Percentiles rank a stretch among this genome's conserved stretches.
These are phyloP conservation scores for Grantiella picta DNA, from an alignment of 2,113 vertebrate species.

Conservation along the genomic window DNA sequence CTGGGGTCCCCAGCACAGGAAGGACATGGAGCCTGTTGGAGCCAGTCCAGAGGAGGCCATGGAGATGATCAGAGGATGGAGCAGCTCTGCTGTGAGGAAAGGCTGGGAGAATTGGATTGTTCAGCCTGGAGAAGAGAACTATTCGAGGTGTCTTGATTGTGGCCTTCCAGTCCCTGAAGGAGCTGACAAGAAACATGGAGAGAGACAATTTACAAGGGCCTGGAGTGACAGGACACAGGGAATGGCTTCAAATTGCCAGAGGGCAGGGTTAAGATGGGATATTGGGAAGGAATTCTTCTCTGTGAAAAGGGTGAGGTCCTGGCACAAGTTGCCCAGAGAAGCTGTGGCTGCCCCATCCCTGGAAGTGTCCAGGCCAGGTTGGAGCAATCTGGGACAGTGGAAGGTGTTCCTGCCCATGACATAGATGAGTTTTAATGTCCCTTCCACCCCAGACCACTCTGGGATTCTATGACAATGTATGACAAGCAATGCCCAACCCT, in stretches of 20 bases:
- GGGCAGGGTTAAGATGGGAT: background rate
- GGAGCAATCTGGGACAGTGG: background rate
- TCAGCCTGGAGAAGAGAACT: background rate
- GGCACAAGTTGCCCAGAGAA: background rate
- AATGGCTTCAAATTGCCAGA: background rate
- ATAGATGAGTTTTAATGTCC: background rate
- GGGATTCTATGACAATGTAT: background rate
- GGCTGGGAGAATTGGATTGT: background rate
- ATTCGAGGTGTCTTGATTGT: background rate
- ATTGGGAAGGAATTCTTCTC: background rate
- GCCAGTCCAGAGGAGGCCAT: background rate
- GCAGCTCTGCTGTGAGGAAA: background rate
- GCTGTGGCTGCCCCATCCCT: background rate
- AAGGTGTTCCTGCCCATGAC: background rate
- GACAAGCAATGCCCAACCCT: background rate
- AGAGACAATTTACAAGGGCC: background rate
- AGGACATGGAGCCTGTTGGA: background rate
- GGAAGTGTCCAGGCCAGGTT: rapidly evolving
- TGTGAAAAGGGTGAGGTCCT: rapidly evolving
- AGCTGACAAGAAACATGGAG: background rate
- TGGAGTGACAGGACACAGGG: background rate
- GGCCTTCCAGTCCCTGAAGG: background rate
- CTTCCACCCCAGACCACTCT: background rate
- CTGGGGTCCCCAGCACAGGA: background rate
- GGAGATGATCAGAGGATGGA: background rate